Percentiles rank a stretch among this genome's conserved stretches.
Conservation (phyloP, 2,113 vertebrate genomes). For the Manacus vitellinus region DNA sequence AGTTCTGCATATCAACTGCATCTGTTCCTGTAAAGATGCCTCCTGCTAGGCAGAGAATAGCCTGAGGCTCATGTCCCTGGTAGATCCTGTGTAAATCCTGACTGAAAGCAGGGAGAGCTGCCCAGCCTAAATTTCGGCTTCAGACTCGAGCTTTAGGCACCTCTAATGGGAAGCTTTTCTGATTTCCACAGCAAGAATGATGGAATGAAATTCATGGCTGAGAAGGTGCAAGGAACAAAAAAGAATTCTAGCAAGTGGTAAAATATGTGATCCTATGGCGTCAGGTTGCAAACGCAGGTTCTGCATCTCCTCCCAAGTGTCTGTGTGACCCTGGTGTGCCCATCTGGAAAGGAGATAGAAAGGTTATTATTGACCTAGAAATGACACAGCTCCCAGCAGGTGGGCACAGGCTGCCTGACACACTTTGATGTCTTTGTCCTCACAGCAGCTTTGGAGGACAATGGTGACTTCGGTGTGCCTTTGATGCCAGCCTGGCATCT, state of each 20-base stretch:
- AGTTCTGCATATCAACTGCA: not conserved
- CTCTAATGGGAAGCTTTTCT: not conserved
- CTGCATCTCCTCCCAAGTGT: not conserved
- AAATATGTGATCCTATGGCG: fast-evolving
- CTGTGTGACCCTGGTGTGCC: not conserved
- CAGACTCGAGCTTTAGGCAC: fast-evolving
- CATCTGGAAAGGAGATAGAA: not conserved
- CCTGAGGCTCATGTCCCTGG: not conserved
- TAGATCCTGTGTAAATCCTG: not conserved
- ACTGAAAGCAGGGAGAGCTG: not conserved
- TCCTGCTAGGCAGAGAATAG: not conserved
- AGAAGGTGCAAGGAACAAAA: not conserved
- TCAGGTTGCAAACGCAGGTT: not conserved
- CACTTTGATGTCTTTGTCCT: not conserved
- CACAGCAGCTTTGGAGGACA: not conserved
- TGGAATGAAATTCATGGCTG: not conserved
- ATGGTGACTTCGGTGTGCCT: not conserved
- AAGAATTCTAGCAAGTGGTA: fast-evolving
- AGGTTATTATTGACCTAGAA: not conserved
- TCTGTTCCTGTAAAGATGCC: not conserved
- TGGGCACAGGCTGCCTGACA: not conserved
- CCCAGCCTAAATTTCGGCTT: not conserved
- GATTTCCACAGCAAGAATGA: not conserved
- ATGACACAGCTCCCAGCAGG: not conserved
- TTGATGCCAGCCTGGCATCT: not conserved